Percentiles rank a stretch among this genome's conserved stretches.
These are phyloP conservation scores for Orycteropus afer DNA, from an alignment of 2,113 vertebrate species.

Conservation along the genomic window DNA sequence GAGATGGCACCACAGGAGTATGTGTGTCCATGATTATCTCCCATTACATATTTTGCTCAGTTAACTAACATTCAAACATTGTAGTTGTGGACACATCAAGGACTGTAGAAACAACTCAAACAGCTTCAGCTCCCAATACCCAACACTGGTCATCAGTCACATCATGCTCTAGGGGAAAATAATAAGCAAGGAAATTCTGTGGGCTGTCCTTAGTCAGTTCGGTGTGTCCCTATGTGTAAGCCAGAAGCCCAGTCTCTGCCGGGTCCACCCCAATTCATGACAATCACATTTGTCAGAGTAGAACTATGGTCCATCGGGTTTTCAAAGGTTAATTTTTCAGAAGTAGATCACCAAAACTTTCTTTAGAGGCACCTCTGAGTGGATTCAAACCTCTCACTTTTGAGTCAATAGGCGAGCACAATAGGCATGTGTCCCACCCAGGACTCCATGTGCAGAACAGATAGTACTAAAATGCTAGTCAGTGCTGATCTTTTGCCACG, in stretches of 20 bases:
- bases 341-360: not conserved
- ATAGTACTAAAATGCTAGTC: not conserved
- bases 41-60: constrained; percentile 21
- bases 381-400: not conserved
- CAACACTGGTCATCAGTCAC: not conserved
- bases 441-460: not conserved
- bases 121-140: not conserved
- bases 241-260: not conserved
- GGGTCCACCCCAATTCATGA: not conserved
- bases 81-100: not conserved
- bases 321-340: not conserved
- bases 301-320: not conserved
- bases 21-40: not conserved
- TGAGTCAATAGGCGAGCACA: not conserved
- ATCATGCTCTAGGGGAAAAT: not conserved
- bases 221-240: not conserved
- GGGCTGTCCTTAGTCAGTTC: not conserved
- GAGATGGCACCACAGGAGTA: not conserved
- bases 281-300: not conserved
- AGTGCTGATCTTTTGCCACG: not conserved
- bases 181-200: not conserved
- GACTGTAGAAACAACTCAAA: not conserved
- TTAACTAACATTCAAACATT: constrained; percentile 41
- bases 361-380: not conserved
- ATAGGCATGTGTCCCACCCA: not conserved